These are phyloP conservation scores for Syngnathus scovelli DNA, from an alignment of 2,113 vertebrate genomes.

Conservation along the genomic window DNA sequence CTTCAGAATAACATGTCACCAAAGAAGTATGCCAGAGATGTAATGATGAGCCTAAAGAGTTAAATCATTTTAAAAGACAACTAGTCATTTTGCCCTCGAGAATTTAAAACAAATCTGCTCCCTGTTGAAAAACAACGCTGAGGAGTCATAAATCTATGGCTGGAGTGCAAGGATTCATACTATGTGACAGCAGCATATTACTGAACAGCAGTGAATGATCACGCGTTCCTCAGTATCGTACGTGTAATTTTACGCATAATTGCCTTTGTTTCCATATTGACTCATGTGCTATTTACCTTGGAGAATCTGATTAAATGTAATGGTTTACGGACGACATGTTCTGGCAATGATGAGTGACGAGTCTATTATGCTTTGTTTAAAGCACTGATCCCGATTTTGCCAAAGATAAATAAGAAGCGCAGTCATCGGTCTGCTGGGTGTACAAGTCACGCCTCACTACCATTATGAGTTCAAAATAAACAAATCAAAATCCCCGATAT, in stretches of 20 bases:
- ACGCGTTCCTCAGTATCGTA: background rate
- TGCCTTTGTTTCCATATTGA: background rate
- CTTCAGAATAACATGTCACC: background rate
- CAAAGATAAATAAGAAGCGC: background rate
- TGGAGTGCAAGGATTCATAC: slow-evolving; percentile 14
- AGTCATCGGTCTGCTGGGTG: background rate
- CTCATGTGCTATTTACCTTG: background rate
- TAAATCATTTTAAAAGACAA: slow-evolving; percentile 10
- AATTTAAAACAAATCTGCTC: background rate
- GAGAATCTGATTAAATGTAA: background rate
- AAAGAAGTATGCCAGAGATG: background rate
- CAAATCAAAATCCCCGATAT: slow-evolving; percentile 2
- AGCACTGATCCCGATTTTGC: background rate
- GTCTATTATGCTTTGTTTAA: background rate
- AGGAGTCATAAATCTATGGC: background rate
- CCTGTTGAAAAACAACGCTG: slow-evolving; percentile 3
- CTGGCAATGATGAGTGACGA: background rate
- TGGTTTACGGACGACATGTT: background rate
- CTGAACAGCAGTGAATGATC: background rate
- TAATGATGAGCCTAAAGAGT: background rate
- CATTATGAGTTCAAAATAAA: slow-evolving; percentile 19
- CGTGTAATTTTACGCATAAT: background rate
- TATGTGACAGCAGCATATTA: slow-evolving; percentile 1
- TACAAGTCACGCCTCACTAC: slow-evolving; percentile 18
- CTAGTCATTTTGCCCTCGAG: background rate